Evolutionary conservation across 2,113 vertebrate species (phyloP), one percentile per base, ranked within the genome.

Genomic region (Anolis carolinensis): DNA sequence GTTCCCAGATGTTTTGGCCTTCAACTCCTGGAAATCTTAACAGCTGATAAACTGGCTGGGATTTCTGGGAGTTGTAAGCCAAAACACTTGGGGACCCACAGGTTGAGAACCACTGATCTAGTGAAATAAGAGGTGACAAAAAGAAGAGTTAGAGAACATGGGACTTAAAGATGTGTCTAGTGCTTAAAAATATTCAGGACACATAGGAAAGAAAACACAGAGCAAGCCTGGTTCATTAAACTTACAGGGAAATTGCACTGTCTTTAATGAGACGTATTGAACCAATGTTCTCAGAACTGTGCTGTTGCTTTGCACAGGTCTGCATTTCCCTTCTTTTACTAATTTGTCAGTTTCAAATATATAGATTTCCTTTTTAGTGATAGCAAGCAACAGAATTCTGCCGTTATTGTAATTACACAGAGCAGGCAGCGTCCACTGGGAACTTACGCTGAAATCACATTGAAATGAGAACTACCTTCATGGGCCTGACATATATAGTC

Each of bases 301-400:
- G n/a, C 16, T 25, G 32, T 81, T 74, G 27, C 55, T 50, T 25
- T 74, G 30, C 23, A 4, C 50, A 73, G 1, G n/a, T 30, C 77
- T 81, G 70, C 23, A 63, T 81, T 81, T 81, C 65, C 44, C 30
- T 73, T 36, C 70, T 16, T 48, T 74, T 36, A 86, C 30, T 65
- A 65, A 86, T 81, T 81, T 16, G 65, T 67, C 44, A 75, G 70
- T 34, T 86, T 81, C 55, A 81, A 63, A 81, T 36, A 48, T 74
- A 75, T 75, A 81, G 68, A 52, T 75, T 86, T 86, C 79, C 52
- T 50, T 67, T 72, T 63, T 63, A 9, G 21, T 63, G 62, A 32
- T 39, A 86, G 21, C 55, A n/a, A 86, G 21, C 55, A n/a, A 55
- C 21, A 75, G 70, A 86, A 36, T 76, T 84, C 82, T 75, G 78